phyloP scores from a whole-genome alignment of 1,140 invertebrate species.

The Tribolium madens region DNA sequence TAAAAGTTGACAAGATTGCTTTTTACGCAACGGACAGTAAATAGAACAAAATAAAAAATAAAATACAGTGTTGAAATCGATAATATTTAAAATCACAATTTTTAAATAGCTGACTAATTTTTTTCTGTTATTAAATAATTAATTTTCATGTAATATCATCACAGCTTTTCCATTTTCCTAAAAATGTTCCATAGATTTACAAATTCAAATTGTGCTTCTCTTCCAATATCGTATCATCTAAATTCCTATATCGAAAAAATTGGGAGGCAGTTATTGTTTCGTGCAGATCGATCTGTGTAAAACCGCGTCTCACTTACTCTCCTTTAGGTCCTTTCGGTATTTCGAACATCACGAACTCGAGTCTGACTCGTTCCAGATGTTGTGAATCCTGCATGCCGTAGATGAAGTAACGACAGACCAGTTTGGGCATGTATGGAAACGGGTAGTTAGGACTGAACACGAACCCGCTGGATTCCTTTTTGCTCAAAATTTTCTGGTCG shows the following conservation, averaged over 20 bases:
- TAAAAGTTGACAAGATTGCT: too few relatives aligned
- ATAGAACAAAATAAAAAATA: too few relatives aligned
- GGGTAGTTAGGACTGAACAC: slow-evolving; percentile 97
- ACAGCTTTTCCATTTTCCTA: too few relatives aligned
- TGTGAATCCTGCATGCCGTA: slow-evolving; percentile 97
- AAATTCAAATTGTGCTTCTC: too few relatives aligned
- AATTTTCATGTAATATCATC: too few relatives aligned
- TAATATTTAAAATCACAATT: too few relatives aligned
- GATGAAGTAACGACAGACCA: slow-evolving; percentile 97
- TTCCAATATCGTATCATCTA: neutral
- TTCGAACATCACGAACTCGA: slow-evolving; percentile 90
- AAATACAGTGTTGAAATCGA: too few relatives aligned
- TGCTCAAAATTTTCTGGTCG: slow-evolving; percentile 96
- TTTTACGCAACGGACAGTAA: too few relatives aligned
- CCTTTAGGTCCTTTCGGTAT: slow-evolving; percentile 84
- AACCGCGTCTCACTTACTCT: slow-evolving; percentile 73
- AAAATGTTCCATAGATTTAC: too few relatives aligned
- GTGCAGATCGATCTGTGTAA: neutral
- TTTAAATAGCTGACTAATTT: too few relatives aligned
- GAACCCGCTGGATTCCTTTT: slow-evolving; percentile 89
- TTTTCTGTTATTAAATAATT: too few relatives aligned
- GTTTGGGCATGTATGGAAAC: slow-evolving; percentile 92
- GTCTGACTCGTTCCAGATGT: slow-evolving; percentile 90
- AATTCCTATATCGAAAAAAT: too few relatives aligned
- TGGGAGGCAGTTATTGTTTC: neutral